A percentile compares a stretch with the other conserved stretches of the same genome.
Conservation (phyloP, 2,888 invertebrate genomes). For the Diarsia rubi region DNA sequence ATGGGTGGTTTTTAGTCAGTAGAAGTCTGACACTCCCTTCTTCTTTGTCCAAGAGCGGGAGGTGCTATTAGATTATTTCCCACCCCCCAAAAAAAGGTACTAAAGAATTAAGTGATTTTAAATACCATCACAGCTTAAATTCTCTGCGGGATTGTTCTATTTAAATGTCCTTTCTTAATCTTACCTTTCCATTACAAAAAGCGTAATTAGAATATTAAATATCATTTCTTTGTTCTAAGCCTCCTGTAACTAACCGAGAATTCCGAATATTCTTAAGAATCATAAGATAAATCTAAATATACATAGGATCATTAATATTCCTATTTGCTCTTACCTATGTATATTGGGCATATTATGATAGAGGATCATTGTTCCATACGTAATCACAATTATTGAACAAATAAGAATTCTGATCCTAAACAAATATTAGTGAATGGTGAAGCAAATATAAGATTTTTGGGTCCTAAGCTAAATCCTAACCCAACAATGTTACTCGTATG, state of each 20-base stretch:
- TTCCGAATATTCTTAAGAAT: not conserved
- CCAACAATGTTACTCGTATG: slow-evolving; percentile 55
- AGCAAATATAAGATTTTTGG: slow-evolving; percentile 62
- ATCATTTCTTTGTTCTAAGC: not conserved
- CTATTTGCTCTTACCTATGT: slow-evolving; percentile 10
- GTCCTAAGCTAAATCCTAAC: slow-evolving; percentile 62
- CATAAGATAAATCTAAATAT: not conserved
- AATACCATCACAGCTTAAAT: not conserved
- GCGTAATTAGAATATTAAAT: not conserved
- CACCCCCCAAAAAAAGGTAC: too few relatives aligned
- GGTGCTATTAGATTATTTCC: too few relatives aligned
- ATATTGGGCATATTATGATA: slow-evolving; percentile 27
- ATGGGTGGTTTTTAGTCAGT: too few relatives aligned
- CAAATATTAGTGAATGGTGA: slow-evolving; percentile 41
- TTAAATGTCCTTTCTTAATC: not conserved
- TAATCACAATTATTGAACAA: slow-evolving; percentile 61
- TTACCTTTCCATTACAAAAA: slow-evolving; percentile 3
- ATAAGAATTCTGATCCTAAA: slow-evolving; percentile 58
- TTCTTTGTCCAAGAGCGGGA: too few relatives aligned
- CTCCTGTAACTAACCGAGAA: not conserved
- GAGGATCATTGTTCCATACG: slow-evolving; percentile 45
- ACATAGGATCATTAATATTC: slow-evolving; percentile 17
- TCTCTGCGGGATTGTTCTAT: not conserved
- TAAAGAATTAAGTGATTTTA: slow-evolving; percentile 6
- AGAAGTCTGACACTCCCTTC: too few relatives aligned